A percentile compares a stretch with the other conserved stretches of the same genome.
phyloP scores from a whole-genome alignment of 2,888 invertebrate genomes.

The Himalopsyche kuldschensis region DNA sequence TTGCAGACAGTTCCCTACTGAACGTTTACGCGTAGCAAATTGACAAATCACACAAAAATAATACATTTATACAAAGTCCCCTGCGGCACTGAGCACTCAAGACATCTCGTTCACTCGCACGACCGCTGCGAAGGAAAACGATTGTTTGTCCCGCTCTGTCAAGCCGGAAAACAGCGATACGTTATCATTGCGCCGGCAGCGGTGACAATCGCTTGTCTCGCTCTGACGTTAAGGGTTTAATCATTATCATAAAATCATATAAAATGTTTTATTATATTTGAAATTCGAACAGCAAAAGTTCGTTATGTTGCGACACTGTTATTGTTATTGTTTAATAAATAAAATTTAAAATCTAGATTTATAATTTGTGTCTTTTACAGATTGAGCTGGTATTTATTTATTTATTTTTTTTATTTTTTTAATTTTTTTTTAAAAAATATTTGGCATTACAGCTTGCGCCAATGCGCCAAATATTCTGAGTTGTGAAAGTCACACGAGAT shows the following conservation, averaged over 20 bases:
- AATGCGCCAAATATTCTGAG: too few relatives aligned
- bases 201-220: neutral
- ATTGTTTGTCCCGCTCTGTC: neutral
- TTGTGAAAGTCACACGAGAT: too few relatives aligned
- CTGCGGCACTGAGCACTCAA: neutral
- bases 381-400: too few relatives aligned
- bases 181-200: neutral
- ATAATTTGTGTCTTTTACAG: too few relatives aligned
- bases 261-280: too few relatives aligned
- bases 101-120: neutral
- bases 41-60: constrained; percentile 17
- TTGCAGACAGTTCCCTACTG: constrained; percentile 2
- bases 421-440: too few relatives aligned
- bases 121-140: neutral
- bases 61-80: neutral
- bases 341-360: too few relatives aligned
- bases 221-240: neutral
- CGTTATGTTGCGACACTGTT: too few relatives aligned
- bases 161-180: neutral
- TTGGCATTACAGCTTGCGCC: too few relatives aligned
- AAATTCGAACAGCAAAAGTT: too few relatives aligned
- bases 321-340: too few relatives aligned
- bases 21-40: constrained; percentile 5
- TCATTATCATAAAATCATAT: neutral
- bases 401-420: too few relatives aligned